Evolutionary conservation across 2,888 invertebrate species (phyloP), one percentile per base, ranked within the genome.

Genomic region (Cancer borealis): DNA sequence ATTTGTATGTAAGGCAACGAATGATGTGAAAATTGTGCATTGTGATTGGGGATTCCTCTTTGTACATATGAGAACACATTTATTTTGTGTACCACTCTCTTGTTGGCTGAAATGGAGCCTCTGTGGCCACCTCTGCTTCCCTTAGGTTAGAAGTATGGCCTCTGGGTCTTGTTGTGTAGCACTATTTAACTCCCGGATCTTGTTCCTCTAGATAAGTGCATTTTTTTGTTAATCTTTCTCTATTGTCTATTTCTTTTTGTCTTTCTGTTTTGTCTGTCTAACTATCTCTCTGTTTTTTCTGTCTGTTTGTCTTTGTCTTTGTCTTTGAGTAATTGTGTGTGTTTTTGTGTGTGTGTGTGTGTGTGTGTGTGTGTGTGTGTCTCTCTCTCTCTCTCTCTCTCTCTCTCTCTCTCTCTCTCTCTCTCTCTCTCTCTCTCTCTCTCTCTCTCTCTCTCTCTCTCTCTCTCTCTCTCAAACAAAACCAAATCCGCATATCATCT

Each of bases 141-240:
- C 84, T 84, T 30, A 84, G 84, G 39, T 17, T 84, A 39, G 14
- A n/a, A 39, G 39, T 30, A 39, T 84, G 84, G 39, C 39, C 39
- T 84, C 1, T 30, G 84, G 39, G 39, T 84, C 84, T 39, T 84
- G 84, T 84, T 73, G 73, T 73, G 73, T 73, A 26, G 73, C 73
- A n/a, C 73, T 73, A 73, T 26, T 60, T 17, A 26, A 10, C 73
- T n/a, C 73, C n/a, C 21, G 5, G 26, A 39, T 73, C 10, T 4
- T 73, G 73, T 73, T 73, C n/a, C 73, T 73, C 26, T 88, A 88
- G 87, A 87, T 87, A 87, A 87, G 88, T 88, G 46, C 46, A 46
- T 39, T 8, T 45, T 45, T 30, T 17, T 12, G n/a, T 30, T 84
- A n/a, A 10, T 39, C 46, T 21, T 45, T 30, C 17, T 88, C 21